Evolutionary conservation across 2,888 invertebrate genomes (phyloP), one percentile per base, ranked within the genome.

Genomic region (Eucera pruinosa): DNA sequence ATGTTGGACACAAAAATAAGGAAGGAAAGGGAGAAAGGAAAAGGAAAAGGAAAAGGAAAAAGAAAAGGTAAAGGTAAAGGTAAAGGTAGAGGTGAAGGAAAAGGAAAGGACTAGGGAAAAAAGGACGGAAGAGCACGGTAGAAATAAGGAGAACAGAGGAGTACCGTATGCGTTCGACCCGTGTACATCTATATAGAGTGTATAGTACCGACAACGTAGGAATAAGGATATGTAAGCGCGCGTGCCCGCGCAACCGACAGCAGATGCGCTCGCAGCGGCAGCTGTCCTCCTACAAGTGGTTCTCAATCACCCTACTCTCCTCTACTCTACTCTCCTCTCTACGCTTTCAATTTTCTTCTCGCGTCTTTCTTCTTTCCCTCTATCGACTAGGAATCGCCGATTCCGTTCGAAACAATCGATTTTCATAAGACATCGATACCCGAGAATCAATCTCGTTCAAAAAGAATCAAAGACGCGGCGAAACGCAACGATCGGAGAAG

Each of bases 271-370:
- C 86, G 82, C 71, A 82, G 83, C 86, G 48, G 91, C 91, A 91
- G 91, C 91, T 91, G 91, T 91, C 91, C 92, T 89, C 90, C 90
- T 91, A 91, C 91, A 91, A 92, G 92, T 90, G 92, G 91, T 92
- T 92, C 92, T 91, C 92, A 92, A 90, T 90, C 91, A 88, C 86
- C 86, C 88, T 83, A n/a, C n/a, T n/a, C n/a, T n/a, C n/a, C 83
- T 79, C 80, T 54, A 81, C 86, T 85, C 81, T 74, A 77, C 60
- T 75, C 6, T 30, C 2, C n/a, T n/a, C 85, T 86, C 88, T 83
- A 85, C 84, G 85, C 84, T 83, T 83, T 79, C 80, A 57, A 81
- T 87, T 85, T 81, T 74, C 77, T 64, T 76, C 11, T 36, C 3
- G 11, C 6, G 2, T 36, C 9, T 9, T 36, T 36, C 36, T 36